These are phyloP conservation scores for Stenoptilia bipunctidactyla DNA, from an alignment of 2,888 invertebrate genomes.

Conservation along the genomic window DNA sequence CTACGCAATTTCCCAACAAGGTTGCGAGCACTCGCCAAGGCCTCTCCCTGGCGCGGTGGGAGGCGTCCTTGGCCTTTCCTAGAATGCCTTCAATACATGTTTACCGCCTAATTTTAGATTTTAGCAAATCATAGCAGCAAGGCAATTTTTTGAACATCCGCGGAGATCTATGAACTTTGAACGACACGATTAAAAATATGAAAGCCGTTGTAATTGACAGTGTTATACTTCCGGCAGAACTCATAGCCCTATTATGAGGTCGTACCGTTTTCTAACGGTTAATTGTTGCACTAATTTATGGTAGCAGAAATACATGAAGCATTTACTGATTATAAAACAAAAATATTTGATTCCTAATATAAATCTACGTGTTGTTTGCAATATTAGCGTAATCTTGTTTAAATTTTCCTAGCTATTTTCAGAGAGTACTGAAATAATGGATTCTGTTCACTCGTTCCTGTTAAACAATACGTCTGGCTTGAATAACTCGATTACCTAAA, in stretches of 20 bases:
- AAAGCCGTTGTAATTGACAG: conserved; percentile 37
- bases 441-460: conserved; percentile 2
- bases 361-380: no score
- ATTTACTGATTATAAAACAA: no score
- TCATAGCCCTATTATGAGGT: conserved; percentile 37
- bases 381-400: background rate
- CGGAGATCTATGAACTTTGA: no score
- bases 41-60: conserved; percentile 26
- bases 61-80: conserved; percentile 39
- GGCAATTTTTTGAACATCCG: no score
- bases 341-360: no score
- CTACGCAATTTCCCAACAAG: conserved; percentile 30
- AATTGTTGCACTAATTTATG: background rate
- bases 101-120: conserved; percentile 26
- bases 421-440: background rate
- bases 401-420: background rate
- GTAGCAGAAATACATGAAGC: no score
- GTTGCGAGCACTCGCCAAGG: conserved; percentile 27
- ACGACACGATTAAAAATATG: conserved; percentile 27
- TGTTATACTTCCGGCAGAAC: conserved; percentile 40
- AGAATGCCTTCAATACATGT: conserved; percentile 21
- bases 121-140: no score
- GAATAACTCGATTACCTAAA: conserved; percentile 23
- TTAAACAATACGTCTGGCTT: conserved; percentile 11
- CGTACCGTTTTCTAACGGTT: conserved; percentile 43